These are phyloP conservation scores for Hydrotaea diabolus DNA, from an alignment of 2,888 invertebrate species.

Conservation along the genomic window DNA sequence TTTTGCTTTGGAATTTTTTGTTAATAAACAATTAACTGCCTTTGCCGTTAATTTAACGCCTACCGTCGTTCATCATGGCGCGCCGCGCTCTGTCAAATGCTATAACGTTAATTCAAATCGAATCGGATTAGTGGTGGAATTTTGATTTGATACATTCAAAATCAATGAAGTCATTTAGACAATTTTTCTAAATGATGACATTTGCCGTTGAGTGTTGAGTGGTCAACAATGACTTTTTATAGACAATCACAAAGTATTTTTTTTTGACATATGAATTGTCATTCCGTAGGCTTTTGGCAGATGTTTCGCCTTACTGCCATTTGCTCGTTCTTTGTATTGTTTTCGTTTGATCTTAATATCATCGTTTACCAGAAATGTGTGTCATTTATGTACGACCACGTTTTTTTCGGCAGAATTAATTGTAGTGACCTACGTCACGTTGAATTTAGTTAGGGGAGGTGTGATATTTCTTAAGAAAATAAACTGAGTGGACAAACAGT, in stretches of 20 bases:
- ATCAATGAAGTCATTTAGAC: conserved; percentile 48
- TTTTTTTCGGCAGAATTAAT: too few relatives aligned
- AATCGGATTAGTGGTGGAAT: not conserved
- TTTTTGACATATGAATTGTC: not conserved
- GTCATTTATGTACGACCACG: not conserved
- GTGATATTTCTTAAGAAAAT: too few relatives aligned
- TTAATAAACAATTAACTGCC: conserved; percentile 45
- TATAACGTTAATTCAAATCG: not conserved
- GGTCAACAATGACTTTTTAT: not conserved
- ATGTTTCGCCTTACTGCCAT: not conserved
- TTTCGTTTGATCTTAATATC: not conserved
- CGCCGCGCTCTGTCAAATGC: not conserved
- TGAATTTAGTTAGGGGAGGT: too few relatives aligned
- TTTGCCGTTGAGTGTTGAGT: not conserved
- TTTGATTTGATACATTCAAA: not conserved
- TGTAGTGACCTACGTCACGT: too few relatives aligned
- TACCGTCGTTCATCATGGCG: conserved; percentile 28
- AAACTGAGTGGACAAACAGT: too few relatives aligned
- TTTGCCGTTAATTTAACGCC: conserved; percentile 51
- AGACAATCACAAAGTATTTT: not conserved
- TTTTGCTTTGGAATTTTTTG: not conserved
- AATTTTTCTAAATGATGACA: conserved; percentile 42
- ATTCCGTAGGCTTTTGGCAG: not conserved
- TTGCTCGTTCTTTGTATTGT: not conserved
- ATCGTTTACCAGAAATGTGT: not conserved